These are phyloP conservation scores for Proisotoma minuta DNA, from an alignment of 2,888 invertebrate genomes.

Conservation along the genomic window DNA sequence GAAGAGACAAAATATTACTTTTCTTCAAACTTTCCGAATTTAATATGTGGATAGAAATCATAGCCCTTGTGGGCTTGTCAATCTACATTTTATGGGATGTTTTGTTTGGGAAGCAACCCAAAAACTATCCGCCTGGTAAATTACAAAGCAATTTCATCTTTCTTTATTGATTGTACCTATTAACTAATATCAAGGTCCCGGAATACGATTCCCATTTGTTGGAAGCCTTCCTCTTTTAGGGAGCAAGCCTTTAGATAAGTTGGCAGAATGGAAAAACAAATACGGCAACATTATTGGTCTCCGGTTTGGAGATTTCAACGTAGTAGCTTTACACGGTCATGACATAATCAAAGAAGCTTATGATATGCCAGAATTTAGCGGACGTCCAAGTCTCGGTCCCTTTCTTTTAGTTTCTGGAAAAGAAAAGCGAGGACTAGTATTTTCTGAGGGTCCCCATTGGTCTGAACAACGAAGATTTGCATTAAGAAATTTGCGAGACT, in stretches of 20 bases:
- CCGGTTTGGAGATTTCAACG: slow-evolving; percentile 15
- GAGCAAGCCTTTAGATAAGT: background rate
- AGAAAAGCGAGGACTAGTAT: slow-evolving; percentile 11
- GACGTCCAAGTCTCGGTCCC: slow-evolving; percentile 19
- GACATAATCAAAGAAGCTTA: slow-evolving; percentile 30
- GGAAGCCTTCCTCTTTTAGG: slow-evolving; percentile 19
- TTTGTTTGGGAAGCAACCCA: background rate
- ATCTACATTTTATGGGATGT: background rate
- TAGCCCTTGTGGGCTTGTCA: background rate
- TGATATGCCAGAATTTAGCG: slow-evolving; percentile 18
- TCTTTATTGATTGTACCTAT: no score
- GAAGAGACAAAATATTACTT: no score
- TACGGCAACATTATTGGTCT: slow-evolving; percentile 24
- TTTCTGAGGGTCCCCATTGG: slow-evolving; percentile 22
- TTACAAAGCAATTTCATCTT: background rate
- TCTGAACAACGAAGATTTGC: slow-evolving; percentile 29
- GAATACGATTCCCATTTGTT: slow-evolving; percentile 17
- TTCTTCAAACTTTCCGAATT: no score
- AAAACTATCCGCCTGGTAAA: slow-evolving; percentile 4
- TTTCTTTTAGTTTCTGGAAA: slow-evolving; percentile 11
- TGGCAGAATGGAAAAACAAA: slow-evolving; percentile 19
- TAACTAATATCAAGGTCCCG: slow-evolving; percentile 26
- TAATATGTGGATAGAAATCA: slow-evolving; percentile 5
- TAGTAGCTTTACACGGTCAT: slow-evolving; percentile 20
- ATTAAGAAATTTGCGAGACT: slow-evolving; percentile 22